A percentile compares a stretch with the other conserved stretches of the same genome.
These are phyloP conservation scores for Henicopernis longicauda DNA, from an alignment of 2,113 vertebrate species.

Conservation along the genomic window DNA sequence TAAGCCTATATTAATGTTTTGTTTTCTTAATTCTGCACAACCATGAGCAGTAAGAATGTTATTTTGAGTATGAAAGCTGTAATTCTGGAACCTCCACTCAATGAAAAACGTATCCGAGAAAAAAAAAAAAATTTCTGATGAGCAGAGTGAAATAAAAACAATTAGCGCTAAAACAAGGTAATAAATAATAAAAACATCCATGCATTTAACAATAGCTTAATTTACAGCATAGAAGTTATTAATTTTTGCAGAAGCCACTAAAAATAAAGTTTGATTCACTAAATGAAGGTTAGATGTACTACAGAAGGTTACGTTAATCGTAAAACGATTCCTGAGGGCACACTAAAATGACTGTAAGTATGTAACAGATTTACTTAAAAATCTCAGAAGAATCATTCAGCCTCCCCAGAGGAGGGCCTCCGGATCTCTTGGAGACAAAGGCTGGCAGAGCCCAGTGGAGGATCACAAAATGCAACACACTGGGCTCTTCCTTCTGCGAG, in stretches of 20 bases:
- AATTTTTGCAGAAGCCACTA: slow-evolving; percentile 7
- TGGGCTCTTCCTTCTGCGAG: neutral
- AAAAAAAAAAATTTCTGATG: neutral
- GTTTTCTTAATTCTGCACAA: neutral
- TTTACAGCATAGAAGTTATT: neutral
- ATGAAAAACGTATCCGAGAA: neutral
- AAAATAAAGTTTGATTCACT: slow-evolving; percentile 38
- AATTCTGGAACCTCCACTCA: neutral
- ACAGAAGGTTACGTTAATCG: slow-evolving; percentile 10
- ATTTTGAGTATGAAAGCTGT: neutral
- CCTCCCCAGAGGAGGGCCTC: neutral
- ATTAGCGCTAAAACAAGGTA: neutral
- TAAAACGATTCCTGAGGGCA: slow-evolving; percentile 35
- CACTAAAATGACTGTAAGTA: slow-evolving; percentile 25
- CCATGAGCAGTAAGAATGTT: neutral
- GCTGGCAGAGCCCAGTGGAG: neutral
- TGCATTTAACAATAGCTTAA: slow-evolving; percentile 12
- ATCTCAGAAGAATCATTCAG: neutral
- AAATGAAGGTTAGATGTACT: slow-evolving; percentile 19
- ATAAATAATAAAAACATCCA: slow-evolving; percentile 24
- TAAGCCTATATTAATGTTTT: neutral
- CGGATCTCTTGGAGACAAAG: neutral
- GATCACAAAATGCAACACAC: neutral
- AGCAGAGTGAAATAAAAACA: neutral
- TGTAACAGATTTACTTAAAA: slow-evolving; percentile 42